These are phyloP conservation scores for Sprattus sprattus DNA, from an alignment of 2,113 vertebrate genomes.

Conservation along the genomic window DNA sequence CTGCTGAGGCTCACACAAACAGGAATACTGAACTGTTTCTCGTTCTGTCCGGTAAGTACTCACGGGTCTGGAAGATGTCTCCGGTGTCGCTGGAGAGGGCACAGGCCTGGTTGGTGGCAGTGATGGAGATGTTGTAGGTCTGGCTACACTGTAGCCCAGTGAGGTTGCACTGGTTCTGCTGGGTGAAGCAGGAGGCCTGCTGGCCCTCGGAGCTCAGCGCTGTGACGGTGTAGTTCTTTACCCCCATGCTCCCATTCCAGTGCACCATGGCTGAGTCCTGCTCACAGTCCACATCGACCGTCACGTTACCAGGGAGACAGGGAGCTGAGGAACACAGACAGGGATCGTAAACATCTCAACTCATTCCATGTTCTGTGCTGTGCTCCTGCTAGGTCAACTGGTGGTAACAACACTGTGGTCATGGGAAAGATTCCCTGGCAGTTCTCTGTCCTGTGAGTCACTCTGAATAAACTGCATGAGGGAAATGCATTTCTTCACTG, in stretches of 20 bases:
- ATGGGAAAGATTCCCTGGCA: too few relatives aligned
- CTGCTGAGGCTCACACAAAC: not conserved
- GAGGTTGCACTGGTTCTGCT: constrained; percentile 55
- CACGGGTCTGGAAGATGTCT: constrained; percentile 62
- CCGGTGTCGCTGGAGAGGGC: constrained; percentile 38
- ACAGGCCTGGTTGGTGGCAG: constrained; percentile 59
- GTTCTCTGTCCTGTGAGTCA: too few relatives aligned
- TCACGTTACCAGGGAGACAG: constrained; percentile 57
- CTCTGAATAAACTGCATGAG: too few relatives aligned
- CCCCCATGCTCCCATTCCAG: constrained; percentile 55
- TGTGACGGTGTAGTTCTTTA: constrained; percentile 56
- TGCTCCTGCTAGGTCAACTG: not conserved
- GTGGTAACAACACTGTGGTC: too few relatives aligned
- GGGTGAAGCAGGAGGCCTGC: constrained; percentile 58
- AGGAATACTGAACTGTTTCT: not conserved
- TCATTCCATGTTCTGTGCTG: too few relatives aligned
- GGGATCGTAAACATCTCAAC: too few relatives aligned
- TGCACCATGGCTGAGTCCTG: constrained; percentile 51
- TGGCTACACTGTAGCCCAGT: constrained; percentile 61
- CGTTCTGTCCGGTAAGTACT: constrained; percentile 28
- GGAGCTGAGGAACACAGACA: constrained; percentile 57
- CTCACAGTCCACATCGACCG: constrained; percentile 52
- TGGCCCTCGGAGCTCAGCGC: constrained; percentile 48
- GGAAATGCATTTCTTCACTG: too few relatives aligned
- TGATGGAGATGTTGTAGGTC: constrained; percentile 63